Conservation (phyloP, 2,888 invertebrate species). For the Standfussiana lucernea region DNA sequence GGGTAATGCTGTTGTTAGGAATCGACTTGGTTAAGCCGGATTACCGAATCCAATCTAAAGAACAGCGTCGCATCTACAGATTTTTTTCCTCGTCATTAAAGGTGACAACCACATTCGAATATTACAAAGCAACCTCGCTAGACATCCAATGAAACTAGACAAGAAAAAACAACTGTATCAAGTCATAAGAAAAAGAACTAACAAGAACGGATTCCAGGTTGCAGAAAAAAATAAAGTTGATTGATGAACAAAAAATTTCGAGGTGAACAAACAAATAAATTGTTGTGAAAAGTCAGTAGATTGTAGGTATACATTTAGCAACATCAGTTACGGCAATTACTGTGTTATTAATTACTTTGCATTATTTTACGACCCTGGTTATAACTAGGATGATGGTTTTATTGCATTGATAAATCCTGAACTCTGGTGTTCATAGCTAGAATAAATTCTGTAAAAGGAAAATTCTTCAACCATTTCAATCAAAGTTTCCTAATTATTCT, state of each 20-base stretch:
- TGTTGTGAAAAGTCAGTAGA: constrained; percentile 40
- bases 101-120: constrained; percentile 21
- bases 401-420: constrained; percentile 40
- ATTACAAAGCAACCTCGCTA: constrained; percentile 1
- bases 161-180: constrained; percentile 23
- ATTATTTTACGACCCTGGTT: constrained; percentile 25
- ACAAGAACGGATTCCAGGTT: constrained; percentile 13
- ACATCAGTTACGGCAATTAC: constrained; percentile 37
- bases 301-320: constrained; percentile 27
- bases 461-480: constrained; percentile 1
- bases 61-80: background rate
- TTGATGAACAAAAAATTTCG: constrained; percentile 25
- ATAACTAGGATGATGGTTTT: background rate
- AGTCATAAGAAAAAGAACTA: constrained; percentile 8
- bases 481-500: constrained; percentile 9
- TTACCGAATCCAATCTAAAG: constrained; percentile 1
- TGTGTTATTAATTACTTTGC: constrained; percentile 35
- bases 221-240: constrained; percentile 10
- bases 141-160: constrained; percentile 2
- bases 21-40: background rate
- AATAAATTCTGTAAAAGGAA: constrained; percentile 12
- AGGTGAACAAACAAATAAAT: constrained; percentile 41
- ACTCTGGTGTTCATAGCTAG: constrained; percentile 19
- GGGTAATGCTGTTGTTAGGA: background rate
- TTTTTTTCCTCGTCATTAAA: background rate